A percentile compares a stretch with the other conserved stretches of the same genome.
These are phyloP conservation scores for Lanius ludovicianus DNA, from an alignment of 2,113 vertebrate species.

Conservation along the genomic window DNA sequence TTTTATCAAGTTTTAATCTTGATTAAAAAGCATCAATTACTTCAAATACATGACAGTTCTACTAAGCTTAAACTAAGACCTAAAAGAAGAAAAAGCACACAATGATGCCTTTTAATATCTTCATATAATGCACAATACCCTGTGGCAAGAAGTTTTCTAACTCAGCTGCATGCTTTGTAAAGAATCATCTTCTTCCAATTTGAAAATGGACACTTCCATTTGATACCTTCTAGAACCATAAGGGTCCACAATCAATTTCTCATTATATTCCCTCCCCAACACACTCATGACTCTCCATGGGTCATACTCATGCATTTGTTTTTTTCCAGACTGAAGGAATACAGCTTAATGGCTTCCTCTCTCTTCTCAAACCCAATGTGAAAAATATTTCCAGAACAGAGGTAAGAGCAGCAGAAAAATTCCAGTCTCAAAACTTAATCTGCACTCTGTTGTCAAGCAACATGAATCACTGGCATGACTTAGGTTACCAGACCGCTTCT, in stretches of 20 bases:
- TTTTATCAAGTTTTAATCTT: neutral
- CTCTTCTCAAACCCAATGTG: neutral
- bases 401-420: neutral
- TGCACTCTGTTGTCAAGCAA: neutral
- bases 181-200: neutral
- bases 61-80: neutral
- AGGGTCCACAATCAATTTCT: neutral
- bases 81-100: neutral
- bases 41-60: neutral
- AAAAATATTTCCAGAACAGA: neutral
- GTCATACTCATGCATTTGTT: neutral
- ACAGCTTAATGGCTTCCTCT: neutral
- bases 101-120: neutral
- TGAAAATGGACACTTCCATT: neutral
- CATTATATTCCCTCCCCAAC: neutral
- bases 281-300: neutral
- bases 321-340: neutral
- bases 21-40: neutral
- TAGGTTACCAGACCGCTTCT: neutral
- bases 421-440: neutral
- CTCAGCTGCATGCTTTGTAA: neutral
- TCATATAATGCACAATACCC: neutral
- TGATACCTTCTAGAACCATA: neutral
- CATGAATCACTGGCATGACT: neutral
- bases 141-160: neutral